These are phyloP conservation scores for Propithecus coquereli DNA, from an alignment of 2,113 vertebrate genomes.

Conservation along the genomic window DNA sequence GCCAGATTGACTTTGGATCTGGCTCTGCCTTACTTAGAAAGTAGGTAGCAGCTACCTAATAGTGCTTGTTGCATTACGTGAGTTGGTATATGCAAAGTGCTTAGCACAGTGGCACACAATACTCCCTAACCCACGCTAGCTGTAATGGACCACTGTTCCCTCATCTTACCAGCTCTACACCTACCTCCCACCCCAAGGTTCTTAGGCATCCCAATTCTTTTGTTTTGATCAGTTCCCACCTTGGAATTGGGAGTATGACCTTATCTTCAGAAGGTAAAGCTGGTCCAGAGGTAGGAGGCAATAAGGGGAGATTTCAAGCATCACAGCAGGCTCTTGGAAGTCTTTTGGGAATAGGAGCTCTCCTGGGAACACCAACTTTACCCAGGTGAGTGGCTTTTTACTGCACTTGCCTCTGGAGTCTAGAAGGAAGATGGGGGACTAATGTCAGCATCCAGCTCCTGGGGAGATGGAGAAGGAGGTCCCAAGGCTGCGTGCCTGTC, in stretches of 20 bases:
- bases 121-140: neutral
- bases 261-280: neutral
- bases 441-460: neutral
- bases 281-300: neutral
- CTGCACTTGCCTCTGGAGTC: neutral
- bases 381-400: neutral
- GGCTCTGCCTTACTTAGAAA: neutral
- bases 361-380: neutral
- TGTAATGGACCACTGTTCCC: neutral
- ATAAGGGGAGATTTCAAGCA: neutral
- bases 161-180: neutral
- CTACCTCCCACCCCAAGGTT: neutral
- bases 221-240: neutral
- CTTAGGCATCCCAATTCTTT: neutral
- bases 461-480: neutral
- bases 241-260: neutral
- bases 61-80: neutral
- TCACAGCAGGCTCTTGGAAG: neutral
- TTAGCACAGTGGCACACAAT: neutral
- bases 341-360: neutral
- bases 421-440: neutral
- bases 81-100: neutral
- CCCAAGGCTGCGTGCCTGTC: neutral
- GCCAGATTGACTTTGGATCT: neutral
- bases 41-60: neutral